Evolutionary conservation across 2,888 invertebrate genomes (phyloP), one percentile per base, ranked within the genome.

Genomic region (Phorcus lineatus): DNA sequence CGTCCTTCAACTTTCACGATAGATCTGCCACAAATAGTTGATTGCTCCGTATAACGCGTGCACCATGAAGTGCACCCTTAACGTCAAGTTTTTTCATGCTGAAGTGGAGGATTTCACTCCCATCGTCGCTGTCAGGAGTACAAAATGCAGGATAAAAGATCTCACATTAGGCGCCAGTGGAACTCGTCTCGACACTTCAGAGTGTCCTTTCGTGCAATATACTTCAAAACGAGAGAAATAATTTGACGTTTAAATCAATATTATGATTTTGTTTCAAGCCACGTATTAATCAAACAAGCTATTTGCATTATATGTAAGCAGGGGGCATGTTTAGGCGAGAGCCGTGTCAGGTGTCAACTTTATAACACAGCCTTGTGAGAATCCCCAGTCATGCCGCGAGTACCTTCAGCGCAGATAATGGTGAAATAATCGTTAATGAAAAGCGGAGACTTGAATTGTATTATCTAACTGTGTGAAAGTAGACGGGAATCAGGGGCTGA

Each of bases 221-320:
- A 22, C 28, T 62, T 28, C 28, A 62, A 28, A 62, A 62, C 16
- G 28, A 62, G 62, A 4, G 62, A 62, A 19, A 22, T 62, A 22
- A 24, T 24, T 16, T 62, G 62, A 62, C 62, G 28, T 62, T 62
- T 62, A 62, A 62, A 62, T 62, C 62, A 62, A 62, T 62, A 62
- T 62, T 28, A 62, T 28, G 28, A 24, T 62, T 57, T 62, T 62
- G 62, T 62, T 62, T 62, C 62, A 62, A 28, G 13, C 24, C 62
- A 17, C 24, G 28, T 28, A 24, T 28, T 28, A 28, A 62, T 28
- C 28, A 28, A 62, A 62, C 62, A 62, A 22, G 62, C 24, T 24
- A 62, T 62, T 13, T 62, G 62, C 62, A 62, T 62, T 62, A 62
- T 47, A 47, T 6, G 13, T 11, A 47, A 47, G 47, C 47, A 47